Percentiles rank a stretch among this genome's conserved stretches.
Conservation (phyloP, 2,113 vertebrate genomes). For the Aythya baeri region DNA sequence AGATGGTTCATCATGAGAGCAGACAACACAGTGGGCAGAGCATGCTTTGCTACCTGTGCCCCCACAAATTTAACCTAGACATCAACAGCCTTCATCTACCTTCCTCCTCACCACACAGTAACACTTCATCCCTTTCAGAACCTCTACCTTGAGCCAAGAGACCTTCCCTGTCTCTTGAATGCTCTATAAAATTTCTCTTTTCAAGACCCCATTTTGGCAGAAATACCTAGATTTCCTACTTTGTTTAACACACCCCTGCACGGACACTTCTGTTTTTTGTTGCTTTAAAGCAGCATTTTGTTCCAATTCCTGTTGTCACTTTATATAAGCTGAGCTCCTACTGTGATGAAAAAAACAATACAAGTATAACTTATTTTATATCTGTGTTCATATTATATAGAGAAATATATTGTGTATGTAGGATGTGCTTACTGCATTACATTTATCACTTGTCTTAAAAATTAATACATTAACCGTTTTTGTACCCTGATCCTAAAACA, state of each 20-base stretch:
- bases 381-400: slow-evolving; percentile 74
- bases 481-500: slow-evolving; percentile 67
- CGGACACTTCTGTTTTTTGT: slow-evolving; percentile 2
- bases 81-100: not conserved
- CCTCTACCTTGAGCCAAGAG: not conserved
- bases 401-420: slow-evolving; percentile 76
- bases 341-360: slow-evolving; percentile 66
- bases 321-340: slow-evolving; percentile 69
- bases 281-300: slow-evolving; percentile 41
- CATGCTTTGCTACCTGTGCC: not conserved
- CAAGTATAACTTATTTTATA: slow-evolving; percentile 83
- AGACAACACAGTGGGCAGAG: not conserved
- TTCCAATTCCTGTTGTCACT: slow-evolving; percentile 51
- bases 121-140: not conserved
- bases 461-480: slow-evolving; percentile 76
- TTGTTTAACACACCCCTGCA: not conserved
- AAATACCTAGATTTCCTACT: not conserved
- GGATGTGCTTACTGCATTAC: slow-evolving; percentile 71
- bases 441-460: slow-evolving; percentile 68
- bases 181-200: not conserved
- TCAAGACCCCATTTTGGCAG: not conserved
- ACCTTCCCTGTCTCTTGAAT: not conserved
- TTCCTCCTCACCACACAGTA: not conserved
- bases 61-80: not conserved
- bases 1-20: not conserved